These are phyloP conservation scores for Indri indri DNA, from an alignment of 2,113 vertebrate genomes.

Conservation along the genomic window DNA sequence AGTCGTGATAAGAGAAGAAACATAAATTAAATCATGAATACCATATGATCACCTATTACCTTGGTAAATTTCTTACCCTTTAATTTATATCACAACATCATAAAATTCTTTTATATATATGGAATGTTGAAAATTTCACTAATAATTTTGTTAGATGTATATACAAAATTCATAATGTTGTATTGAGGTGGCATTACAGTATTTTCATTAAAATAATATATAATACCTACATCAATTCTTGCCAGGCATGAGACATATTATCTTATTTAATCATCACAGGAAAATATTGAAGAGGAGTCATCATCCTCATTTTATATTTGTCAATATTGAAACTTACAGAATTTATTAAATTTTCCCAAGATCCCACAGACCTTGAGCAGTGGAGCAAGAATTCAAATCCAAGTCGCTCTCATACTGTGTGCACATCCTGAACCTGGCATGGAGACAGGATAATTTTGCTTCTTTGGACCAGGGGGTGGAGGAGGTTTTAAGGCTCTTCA, in stretches of 20 bases:
- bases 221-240: not conserved
- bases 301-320: not conserved
- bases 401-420: not conserved
- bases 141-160: not conserved
- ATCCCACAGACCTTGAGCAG: too few species aligned
- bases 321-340: not conserved
- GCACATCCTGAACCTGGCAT: not conserved
- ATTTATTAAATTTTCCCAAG: not conserved
- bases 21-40: not conserved
- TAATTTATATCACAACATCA: not conserved
- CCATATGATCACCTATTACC: not conserved
- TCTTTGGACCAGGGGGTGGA: accelerated
- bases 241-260: not conserved
- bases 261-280: not conserved
- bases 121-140: not conserved
- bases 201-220: not conserved
- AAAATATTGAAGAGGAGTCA: not conserved
- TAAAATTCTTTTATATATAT: not conserved
- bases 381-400: not conserved
- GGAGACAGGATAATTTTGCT: not conserved
- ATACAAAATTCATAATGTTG: not conserved
- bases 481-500: not conserved
- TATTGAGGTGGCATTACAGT: not conserved
- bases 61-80: not conserved
- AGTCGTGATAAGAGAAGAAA: not conserved